Evolutionary conservation across 2,888 invertebrate species (phyloP), one percentile per base, ranked within the genome.

Genomic region (Aspidapion aeneum): DNA sequence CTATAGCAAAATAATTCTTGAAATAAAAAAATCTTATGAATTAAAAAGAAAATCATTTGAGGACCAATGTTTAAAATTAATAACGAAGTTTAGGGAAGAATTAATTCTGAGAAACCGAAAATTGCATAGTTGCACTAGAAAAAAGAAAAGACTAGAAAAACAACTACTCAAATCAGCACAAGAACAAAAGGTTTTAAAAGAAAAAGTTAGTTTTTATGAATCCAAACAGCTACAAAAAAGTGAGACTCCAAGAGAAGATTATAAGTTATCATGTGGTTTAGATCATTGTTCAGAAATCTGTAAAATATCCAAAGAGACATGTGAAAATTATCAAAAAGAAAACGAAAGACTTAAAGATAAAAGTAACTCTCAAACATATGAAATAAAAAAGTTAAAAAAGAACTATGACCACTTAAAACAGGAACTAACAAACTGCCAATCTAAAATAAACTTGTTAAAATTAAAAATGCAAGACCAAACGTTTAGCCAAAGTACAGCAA

Each of bases 381-480:
- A 70, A 65, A 66, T 69, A 50, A 59, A 60, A 51, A 62, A 64
- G 55, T 60, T 72, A 16, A 63, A 57, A 48, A 35, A 21, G 48
- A 67, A 66, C 51, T 72, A 65, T 62, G 66, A 60, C n/a, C 62
- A 69, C n/a, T 58, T 73, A 2, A 16, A 67, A 49, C 65, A 67
- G 12, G 71, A 73, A 57, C 69, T 73, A 63, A 61, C 63, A 21
- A 63, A 63, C 55, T 71, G 70, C 21, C 71, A 71, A 61, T 66
- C 62, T 21, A 72, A 72, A 69, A 67, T 73, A 22, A 69, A 65
- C 62, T 64, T 70, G 22, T 61, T 72, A 48, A 35, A 35, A 35
- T 35, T 35, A 35, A 35, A 35, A 68, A 62, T 61, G 58, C 60
- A 18, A 66, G 59, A 60, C 35, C 65, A 20, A 65, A 61, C 17